Evolutionary conservation across 2,888 invertebrate genomes (phyloP).

Genomic region (Pocota personata): DNA sequence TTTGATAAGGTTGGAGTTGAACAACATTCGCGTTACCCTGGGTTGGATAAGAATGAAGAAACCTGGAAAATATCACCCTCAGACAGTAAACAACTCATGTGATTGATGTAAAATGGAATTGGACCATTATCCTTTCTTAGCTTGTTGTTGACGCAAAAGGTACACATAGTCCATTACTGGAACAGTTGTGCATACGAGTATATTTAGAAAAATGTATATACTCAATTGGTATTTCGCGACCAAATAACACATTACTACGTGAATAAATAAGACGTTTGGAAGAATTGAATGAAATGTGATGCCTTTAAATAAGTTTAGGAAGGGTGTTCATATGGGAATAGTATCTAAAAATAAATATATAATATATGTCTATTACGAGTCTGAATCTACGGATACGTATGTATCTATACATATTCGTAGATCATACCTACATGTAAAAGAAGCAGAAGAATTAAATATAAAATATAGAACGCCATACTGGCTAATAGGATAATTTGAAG

Average conservation of each 20-base stretch:
- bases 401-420: too few relatives aligned
- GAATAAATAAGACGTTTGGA: background rate
- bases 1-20: background rate
- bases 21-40: background rate
- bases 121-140: conserved; percentile 1
- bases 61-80: background rate
- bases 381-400: background rate
- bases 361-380: background rate
- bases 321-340: background rate
- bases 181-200: background rate
- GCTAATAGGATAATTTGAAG: too few relatives aligned
- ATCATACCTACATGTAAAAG: too few relatives aligned
- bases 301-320: background rate
- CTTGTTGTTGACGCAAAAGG: background rate
- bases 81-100: conserved; percentile 21
- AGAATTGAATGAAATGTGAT: background rate
- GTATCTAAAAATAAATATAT: background rate
- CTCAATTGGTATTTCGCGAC: background rate
- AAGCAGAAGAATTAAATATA: too few relatives aligned
- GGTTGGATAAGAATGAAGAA: too few relatives aligned
- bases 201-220: background rate
- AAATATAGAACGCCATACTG: too few relatives aligned
- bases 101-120: background rate
- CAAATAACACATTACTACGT: background rate
- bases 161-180: background rate